Percentiles rank a stretch among this genome's conserved stretches.
These are phyloP conservation scores for Bombus picipes DNA, from an alignment of 1,140 invertebrate species.

Conservation along the genomic window DNA sequence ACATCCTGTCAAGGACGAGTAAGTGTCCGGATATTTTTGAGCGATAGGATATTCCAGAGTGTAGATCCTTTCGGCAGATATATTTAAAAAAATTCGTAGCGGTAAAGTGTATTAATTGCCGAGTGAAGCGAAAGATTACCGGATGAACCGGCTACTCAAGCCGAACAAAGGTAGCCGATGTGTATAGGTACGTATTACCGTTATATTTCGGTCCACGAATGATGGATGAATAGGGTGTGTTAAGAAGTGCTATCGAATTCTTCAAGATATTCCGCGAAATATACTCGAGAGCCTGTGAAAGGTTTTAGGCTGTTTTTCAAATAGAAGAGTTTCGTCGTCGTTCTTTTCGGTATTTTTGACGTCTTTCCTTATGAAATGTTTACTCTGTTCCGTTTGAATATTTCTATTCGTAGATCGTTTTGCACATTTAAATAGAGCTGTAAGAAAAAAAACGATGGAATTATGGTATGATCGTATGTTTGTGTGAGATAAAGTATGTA, in stretches of 20 bases:
- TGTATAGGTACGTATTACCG: constrained; percentile 51
- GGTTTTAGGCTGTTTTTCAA: not conserved
- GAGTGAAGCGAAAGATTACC: constrained; percentile 58
- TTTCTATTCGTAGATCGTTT: not conserved
- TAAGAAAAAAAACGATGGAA: not conserved
- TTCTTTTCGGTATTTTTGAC: too few relatives aligned
- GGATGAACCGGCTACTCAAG: constrained; percentile 30
- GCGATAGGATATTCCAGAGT: not conserved
- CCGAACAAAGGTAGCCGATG: constrained; percentile 65
- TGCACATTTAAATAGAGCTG: not conserved
- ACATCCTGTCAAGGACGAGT: not conserved
- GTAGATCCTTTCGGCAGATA: constrained; percentile 29
- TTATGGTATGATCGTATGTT: not conserved
- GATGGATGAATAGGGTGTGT: constrained; percentile 66
- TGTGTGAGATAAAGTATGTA: not conserved
- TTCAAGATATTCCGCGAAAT: constrained; percentile 38
- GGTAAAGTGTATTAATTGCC: constrained; percentile 68
- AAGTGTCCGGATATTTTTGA: not conserved
- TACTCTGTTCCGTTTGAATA: not conserved
- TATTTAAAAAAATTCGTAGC: constrained; percentile 61
- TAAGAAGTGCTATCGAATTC: constrained; percentile 53
- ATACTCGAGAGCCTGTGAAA: constrained; percentile 16
- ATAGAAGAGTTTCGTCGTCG: too few relatives aligned
- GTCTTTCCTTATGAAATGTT: not conserved
- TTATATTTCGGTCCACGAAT: constrained; percentile 56